Conservation (phyloP, 2,888 invertebrate genomes). For the Phoenoteleia sp. region DNA sequence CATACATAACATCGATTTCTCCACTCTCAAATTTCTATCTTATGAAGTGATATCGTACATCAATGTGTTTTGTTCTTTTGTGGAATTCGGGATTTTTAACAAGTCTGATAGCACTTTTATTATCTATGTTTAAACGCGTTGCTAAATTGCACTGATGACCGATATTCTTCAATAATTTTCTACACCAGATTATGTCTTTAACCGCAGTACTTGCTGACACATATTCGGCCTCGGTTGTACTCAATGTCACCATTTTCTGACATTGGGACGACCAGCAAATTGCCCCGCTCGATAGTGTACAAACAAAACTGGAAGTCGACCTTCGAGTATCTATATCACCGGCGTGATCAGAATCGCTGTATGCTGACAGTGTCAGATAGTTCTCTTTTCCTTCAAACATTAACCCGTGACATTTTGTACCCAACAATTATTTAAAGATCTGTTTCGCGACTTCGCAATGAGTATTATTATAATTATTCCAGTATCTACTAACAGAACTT, state of each 20-base stretch:
- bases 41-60: constrained; percentile 71
- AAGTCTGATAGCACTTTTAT: constrained; percentile 73
- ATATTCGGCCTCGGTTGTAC: too few species aligned
- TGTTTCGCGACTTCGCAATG: too few species aligned
- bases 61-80: constrained; percentile 75
- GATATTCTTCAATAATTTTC: not conserved
- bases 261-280: too few species aligned
- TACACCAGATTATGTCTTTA: not conserved
- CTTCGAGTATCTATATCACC: constrained; percentile 53
- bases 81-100: constrained; percentile 73
- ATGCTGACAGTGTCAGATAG: not conserved
- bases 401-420: too few species aligned
- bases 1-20: constrained; percentile 12
- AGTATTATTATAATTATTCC: too few species aligned
- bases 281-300: too few species aligned
- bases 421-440: too few species aligned
- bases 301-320: constrained; percentile 63
- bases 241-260: too few species aligned
- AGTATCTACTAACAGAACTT: too few species aligned
- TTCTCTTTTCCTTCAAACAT: constrained; percentile 9
- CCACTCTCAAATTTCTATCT: constrained; percentile 49
- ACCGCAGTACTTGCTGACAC: constrained; percentile 7
- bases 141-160: not conserved
- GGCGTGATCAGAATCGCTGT: constrained; percentile 49
- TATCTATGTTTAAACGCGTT: constrained; percentile 66